Conservation (phyloP, 2,797 vertebrate species). For the Myiotriccus ornatus region DNA sequence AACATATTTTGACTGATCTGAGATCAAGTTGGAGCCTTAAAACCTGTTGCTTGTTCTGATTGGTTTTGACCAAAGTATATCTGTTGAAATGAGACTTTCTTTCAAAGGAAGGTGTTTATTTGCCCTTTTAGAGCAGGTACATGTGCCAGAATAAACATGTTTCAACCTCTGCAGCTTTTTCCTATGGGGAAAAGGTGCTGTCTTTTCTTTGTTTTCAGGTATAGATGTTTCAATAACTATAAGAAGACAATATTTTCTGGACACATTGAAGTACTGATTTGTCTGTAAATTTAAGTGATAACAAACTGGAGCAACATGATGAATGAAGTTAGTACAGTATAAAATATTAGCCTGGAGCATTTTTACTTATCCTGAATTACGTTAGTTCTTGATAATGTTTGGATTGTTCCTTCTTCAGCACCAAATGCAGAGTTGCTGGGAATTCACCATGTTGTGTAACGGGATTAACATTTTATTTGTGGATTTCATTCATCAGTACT, state of each 20-base stretch:
- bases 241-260: background rate
- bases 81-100: background rate
- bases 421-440: conserved; percentile 10
- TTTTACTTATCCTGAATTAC: conserved; percentile 38
- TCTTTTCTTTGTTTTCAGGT: background rate
- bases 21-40: background rate
- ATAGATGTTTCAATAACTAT: background rate
- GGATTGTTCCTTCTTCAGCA: conserved; percentile 9
- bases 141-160: background rate
- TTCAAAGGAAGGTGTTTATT: background rate
- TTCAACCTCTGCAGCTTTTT: background rate
- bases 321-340: conserved; percentile 8
- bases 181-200: background rate
- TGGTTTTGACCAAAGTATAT: background rate
- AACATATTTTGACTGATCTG: background rate
- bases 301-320: conserved; percentile 25
- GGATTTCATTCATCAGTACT: conserved; percentile 36
- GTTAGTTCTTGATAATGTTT: conserved; percentile 28
- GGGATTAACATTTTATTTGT: conserved; percentile 35
- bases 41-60: background rate
- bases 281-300: conserved; percentile 47
- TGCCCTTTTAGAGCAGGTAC: background rate
- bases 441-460: conserved; percentile 20
- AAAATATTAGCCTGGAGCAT: conserved; percentile 47
- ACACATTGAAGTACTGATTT: conserved; percentile 23